A percentile compares a stretch with the other conserved stretches of the same genome.
Conservation (phyloP, 2,113 vertebrate genomes). For the Mystacornis crossleyi region DNA sequence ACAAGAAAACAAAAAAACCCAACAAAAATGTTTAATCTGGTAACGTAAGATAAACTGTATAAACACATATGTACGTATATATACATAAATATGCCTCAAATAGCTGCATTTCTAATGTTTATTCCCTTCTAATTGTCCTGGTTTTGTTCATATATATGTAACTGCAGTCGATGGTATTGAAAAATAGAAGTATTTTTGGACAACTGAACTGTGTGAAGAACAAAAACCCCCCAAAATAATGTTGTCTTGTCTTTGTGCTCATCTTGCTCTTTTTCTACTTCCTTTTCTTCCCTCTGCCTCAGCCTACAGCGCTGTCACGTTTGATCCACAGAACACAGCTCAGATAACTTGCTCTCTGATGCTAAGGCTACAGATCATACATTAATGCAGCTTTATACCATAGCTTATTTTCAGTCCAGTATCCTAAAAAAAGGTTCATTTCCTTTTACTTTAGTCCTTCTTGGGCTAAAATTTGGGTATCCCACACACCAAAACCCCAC, state of each 20-base stretch:
- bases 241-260: neutral
- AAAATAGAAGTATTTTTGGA: neutral
- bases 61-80: neutral
- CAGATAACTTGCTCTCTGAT: neutral
- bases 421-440: rapidly evolving
- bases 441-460: neutral
- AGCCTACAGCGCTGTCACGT: neutral
- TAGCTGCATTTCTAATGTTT: neutral
- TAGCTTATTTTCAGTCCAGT: neutral
- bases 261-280: neutral
- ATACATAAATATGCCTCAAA: neutral
- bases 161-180: neutral
- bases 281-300: neutral
- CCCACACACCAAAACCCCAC: neutral
- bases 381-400: neutral
- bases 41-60: neutral
- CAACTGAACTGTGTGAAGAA: neutral
- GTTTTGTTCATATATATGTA: neutral
- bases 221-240: neutral
- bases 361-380: neutral
- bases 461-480: neutral
- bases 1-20: too few relatives aligned
- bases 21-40: neutral
- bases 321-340: neutral
- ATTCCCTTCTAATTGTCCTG: neutral